phyloP scores from a whole-genome alignment of 2,113 vertebrate species.

The Australoheros scitulus region DNA sequence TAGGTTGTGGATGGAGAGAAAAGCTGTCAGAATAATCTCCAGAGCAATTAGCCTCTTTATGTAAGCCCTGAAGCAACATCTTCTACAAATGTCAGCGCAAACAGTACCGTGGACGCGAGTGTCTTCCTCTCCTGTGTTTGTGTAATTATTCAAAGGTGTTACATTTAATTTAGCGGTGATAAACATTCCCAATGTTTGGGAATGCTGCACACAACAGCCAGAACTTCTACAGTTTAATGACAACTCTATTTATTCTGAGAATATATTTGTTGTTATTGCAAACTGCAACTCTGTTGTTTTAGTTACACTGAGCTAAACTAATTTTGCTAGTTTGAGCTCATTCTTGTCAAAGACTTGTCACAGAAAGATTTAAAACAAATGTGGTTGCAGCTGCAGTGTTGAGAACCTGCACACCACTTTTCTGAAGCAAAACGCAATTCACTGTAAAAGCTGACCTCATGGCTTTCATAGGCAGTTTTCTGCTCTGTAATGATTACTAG shows the following conservation, averaged over 20 bases:
- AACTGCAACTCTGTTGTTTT: not conserved
- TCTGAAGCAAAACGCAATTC: not conserved
- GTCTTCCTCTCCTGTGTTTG: not conserved
- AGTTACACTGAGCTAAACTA: slow-evolving; percentile 15
- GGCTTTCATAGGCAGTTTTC: not conserved
- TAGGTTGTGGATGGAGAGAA: not conserved
- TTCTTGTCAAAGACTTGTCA: not conserved
- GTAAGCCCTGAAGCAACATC: not conserved
- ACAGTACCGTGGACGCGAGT: not conserved
- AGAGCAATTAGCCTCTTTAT: slow-evolving; percentile 17
- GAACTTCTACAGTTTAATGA: not conserved
- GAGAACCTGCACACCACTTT: not conserved
- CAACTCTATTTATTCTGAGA: not conserved
- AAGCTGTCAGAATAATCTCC: slow-evolving; percentile 13
- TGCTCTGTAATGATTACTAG: not conserved
- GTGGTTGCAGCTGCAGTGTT: not conserved
- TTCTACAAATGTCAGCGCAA: not conserved
- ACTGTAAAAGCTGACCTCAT: not conserved
- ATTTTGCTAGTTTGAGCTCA: not conserved
- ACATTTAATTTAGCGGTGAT: slow-evolving; percentile 2
- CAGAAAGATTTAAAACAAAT: not conserved
- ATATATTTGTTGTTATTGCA: not conserved
- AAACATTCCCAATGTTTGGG: not conserved
- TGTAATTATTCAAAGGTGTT: slow-evolving; percentile 14
- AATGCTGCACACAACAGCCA: not conserved